Evolutionary conservation across 2,113 vertebrate species (phyloP), one percentile per base, ranked within the genome.

Genomic region (Pyxicephalus adspersus): DNA sequence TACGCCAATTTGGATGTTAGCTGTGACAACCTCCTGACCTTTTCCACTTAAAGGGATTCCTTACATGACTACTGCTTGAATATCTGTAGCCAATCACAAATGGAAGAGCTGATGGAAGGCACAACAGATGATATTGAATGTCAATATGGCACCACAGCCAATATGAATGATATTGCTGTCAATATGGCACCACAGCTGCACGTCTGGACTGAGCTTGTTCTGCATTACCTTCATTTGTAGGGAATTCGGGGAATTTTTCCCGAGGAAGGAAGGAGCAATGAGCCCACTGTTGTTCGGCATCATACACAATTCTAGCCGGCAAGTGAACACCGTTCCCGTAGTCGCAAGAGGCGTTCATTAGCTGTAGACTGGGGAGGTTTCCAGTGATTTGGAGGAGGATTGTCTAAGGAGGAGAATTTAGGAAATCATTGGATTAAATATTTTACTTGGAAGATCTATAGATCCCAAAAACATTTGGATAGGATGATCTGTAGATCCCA

Each of bases 371-470:
- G 0, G 98, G 97, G 76, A 99, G 93, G 25, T 94, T 97, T 78
- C 98, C 98, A 0, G 95, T 93, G 84, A 99, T 94, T 88, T 97
- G 93, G 80, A 99, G 95, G 76, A 98, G 96, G 80, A 98, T 92
- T 60, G 91, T 89, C 97, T 97, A 86, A 28, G 5, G 34, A 38
- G 28, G 23, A 63, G 23, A 26, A 52, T 0, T 29, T 45, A 34
- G 29, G 79, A 64, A 58, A 58, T 23, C n/a, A 58, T 22, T 22
- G 16, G 2, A 38, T 65, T 38, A 65, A 38, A 34, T 34, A 34
- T 34, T 4, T 6, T 6, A 34, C 31, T 34, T 34, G 31, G 31
- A 34, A 34, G 6, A 34, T 34, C 31, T 34, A 34, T 3, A 34
- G 31, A 34, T 34, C 31, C n/a, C 31, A 45, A 13, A 45, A 45